These are phyloP conservation scores for Thalpophila matura DNA, from an alignment of 2,888 invertebrate genomes.

Conservation along the genomic window DNA sequence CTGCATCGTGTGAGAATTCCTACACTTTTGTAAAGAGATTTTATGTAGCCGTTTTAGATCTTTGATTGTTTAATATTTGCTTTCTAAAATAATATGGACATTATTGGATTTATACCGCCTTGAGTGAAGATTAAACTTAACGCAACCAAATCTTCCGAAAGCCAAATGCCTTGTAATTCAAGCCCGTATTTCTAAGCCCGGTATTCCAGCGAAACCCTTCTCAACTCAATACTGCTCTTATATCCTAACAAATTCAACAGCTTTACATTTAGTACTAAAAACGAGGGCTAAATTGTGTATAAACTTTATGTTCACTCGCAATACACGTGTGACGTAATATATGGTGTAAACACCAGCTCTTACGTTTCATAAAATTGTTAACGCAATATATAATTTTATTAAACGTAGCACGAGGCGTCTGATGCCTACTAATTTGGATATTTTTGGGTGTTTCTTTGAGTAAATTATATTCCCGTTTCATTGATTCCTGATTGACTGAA, in stretches of 20 bases:
- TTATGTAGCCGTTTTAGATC: neutral
- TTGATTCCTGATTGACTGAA: slow-evolving; percentile 42
- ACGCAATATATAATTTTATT: slow-evolving; percentile 57
- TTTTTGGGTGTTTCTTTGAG: slow-evolving; percentile 16
- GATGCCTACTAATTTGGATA: slow-evolving; percentile 42
- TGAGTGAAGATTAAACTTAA: slow-evolving; percentile 30
- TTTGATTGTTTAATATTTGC: neutral
- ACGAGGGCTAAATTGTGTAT: slow-evolving; percentile 50
- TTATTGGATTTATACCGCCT: neutral
- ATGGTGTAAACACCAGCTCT: slow-evolving; percentile 45
- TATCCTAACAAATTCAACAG: slow-evolving; percentile 54
- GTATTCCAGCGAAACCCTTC: slow-evolving; percentile 40
- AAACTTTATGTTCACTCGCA: slow-evolving; percentile 37
- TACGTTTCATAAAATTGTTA: slow-evolving; percentile 50
- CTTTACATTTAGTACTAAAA: slow-evolving; percentile 52
- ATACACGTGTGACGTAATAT: slow-evolving; percentile 44
- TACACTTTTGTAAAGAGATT: neutral
- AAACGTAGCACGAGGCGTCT: slow-evolving; percentile 38
- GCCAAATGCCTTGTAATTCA: slow-evolving; percentile 31
- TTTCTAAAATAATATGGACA: neutral
- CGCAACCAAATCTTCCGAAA: slow-evolving; percentile 28
- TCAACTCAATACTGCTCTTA: slow-evolving; percentile 43
- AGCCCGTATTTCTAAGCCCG: slow-evolving; percentile 31
- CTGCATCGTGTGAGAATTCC: neutral
- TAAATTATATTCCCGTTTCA: slow-evolving; percentile 29